Conservation (phyloP, 2,797 vertebrate genomes). For the Artibeus lituratus region DNA sequence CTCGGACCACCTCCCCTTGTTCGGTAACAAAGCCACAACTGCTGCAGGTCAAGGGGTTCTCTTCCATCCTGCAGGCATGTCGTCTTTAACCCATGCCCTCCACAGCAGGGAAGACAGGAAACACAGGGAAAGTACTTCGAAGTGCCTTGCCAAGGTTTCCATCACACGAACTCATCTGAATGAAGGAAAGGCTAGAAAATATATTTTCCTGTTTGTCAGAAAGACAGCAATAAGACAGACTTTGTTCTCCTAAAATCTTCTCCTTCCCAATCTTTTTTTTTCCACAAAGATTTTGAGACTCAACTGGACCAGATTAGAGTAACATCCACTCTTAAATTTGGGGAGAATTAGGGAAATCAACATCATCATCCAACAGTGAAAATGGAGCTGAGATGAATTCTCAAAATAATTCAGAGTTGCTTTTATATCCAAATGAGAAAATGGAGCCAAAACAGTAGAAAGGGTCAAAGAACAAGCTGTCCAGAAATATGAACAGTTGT, state of each 20-base stretch:
- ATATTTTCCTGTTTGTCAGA: neutral
- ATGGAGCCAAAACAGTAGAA: neutral
- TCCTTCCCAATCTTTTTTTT: neutral
- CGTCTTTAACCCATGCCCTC: neutral
- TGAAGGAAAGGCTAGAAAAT: neutral
- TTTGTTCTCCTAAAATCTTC: neutral
- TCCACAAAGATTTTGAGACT: neutral
- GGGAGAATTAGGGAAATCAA: neutral
- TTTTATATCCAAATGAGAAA: neutral
- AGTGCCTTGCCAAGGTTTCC: neutral
- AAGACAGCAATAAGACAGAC: neutral
- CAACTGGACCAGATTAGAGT: neutral
- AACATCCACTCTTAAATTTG: neutral
- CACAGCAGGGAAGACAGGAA: neutral
- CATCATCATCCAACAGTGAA: neutral
- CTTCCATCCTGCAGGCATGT: neutral
- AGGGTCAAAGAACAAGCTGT: neutral
- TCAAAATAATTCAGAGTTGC: neutral
- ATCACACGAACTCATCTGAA: neutral
- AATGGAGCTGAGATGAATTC: neutral
- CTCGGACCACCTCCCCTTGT: no score
- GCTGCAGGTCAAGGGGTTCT: neutral
- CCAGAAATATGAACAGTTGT: neutral
- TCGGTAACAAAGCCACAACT: no score
- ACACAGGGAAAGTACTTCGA: neutral